Conservation (phyloP, 1,140 invertebrate genomes). For the Drepana arcuata region DNA sequence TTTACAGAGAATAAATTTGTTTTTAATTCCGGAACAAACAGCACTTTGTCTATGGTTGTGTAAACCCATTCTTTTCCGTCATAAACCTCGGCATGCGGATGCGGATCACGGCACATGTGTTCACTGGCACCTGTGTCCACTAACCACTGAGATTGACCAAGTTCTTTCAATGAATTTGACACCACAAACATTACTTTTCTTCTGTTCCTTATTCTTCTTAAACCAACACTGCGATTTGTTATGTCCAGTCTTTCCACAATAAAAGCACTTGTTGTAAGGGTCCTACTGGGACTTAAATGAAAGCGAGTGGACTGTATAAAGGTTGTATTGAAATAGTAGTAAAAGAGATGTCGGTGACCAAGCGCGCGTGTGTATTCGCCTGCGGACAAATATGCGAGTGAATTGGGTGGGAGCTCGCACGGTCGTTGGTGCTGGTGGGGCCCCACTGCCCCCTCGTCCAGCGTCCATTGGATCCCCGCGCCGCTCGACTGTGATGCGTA, state of each 20-base stretch:
- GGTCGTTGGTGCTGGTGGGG: too few relatives aligned
- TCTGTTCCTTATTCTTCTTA: conserved; percentile 13
- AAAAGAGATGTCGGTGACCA: too few relatives aligned
- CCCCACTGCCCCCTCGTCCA: too few relatives aligned
- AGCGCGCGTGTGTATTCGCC: too few relatives aligned
- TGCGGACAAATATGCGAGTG: too few relatives aligned
- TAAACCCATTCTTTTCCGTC: conserved; percentile 12
- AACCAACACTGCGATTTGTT: conserved; percentile 20
- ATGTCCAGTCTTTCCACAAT: conserved; percentile 24
- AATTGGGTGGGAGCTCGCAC: too few relatives aligned
- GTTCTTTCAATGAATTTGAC: conserved; percentile 1
- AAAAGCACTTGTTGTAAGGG: conserved; percentile 25
- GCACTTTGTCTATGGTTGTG: conserved; percentile 21
- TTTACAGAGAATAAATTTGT: conserved; percentile 33
- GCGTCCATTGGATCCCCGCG: too few relatives aligned
- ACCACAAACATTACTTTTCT: conserved; percentile 7
- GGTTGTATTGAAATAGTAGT: too few relatives aligned
- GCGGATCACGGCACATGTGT: conserved; percentile 2
- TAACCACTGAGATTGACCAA: conserved; percentile 1
- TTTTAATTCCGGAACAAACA: conserved; percentile 31
- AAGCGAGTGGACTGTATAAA: too few relatives aligned
- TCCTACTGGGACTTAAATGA: too few relatives aligned
- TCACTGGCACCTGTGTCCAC: conserved; percentile 3
- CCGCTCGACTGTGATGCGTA: too few relatives aligned
- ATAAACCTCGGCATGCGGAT: conserved; percentile 12